Conservation (phyloP, 1,140 invertebrate genomes). For the Polypedilum vanderplanki region DNA sequence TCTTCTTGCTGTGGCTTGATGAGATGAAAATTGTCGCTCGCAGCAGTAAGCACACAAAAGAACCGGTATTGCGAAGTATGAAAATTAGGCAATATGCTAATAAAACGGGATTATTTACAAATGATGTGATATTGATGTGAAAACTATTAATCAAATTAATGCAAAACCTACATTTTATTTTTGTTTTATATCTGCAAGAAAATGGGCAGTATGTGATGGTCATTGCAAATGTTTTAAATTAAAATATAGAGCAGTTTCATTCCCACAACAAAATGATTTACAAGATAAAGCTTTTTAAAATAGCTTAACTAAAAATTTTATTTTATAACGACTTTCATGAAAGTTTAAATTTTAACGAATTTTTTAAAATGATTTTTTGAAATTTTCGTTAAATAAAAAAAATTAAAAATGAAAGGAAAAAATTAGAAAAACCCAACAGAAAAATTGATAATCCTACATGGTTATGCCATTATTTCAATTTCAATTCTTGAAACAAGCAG, state of each 20-base stretch:
- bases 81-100: conserved; percentile 19
- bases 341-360: no score
- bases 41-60: no score
- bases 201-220: not conserved
- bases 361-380: no score
- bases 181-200: not conserved
- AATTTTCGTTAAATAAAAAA: not conserved
- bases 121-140: not conserved
- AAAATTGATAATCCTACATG: not conserved
- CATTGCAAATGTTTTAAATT: not conserved
- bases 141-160: not conserved
- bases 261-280: no score
- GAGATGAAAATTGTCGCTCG: no score
- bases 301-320: no score
- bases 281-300: no score
- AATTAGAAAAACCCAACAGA: not conserved
- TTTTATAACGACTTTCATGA: no score
- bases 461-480: not conserved
- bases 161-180: not conserved
- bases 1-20: no score
- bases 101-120: conserved; percentile 9
- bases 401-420: not conserved
- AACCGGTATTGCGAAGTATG: not conserved
- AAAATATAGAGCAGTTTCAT: not conserved
- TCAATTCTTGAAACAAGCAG: not conserved